phyloP scores from a whole-genome alignment of 2,113 vertebrate species.

The Tylochromis polylepis region DNA sequence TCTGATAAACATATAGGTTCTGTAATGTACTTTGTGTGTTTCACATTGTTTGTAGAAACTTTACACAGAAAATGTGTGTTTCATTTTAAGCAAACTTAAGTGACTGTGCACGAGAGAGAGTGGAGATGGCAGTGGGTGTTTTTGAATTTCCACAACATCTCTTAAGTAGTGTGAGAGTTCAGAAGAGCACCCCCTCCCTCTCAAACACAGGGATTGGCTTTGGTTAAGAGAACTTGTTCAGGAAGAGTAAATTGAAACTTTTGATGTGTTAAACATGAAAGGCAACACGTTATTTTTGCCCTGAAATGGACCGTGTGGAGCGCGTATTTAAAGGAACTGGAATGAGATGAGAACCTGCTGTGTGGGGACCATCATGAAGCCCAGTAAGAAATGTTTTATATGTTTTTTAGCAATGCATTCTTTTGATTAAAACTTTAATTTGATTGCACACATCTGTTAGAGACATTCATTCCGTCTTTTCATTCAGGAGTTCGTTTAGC shows the following conservation, averaged over 20 bases:
- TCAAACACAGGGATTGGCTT: background rate
- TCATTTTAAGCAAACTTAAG: background rate
- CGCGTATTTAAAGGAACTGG: background rate
- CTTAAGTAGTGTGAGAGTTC: background rate
- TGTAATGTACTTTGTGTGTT: background rate
- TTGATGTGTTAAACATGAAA: constrained; percentile 35
- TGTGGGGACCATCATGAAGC: background rate
- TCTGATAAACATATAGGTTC: background rate
- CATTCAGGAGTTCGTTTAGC: background rate
- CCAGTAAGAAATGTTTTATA: background rate
- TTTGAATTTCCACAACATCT: background rate
- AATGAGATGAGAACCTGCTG: background rate
- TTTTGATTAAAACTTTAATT: constrained; percentile 27
- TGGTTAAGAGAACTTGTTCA: constrained; percentile 3
- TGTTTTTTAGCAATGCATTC: constrained; percentile 7
- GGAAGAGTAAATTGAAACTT: background rate
- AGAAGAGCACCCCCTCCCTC: background rate
- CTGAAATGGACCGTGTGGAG: constrained; percentile 30
- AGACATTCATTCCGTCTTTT: background rate
- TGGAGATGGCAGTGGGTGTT: background rate
- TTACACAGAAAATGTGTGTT: background rate
- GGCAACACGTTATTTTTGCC: background rate
- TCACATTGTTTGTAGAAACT: background rate
- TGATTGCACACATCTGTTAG: background rate
- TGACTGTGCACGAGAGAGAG: background rate